These are phyloP conservation scores for Malthinus seriepunctatus DNA, from an alignment of 2,888 invertebrate genomes.

Conservation along the genomic window DNA sequence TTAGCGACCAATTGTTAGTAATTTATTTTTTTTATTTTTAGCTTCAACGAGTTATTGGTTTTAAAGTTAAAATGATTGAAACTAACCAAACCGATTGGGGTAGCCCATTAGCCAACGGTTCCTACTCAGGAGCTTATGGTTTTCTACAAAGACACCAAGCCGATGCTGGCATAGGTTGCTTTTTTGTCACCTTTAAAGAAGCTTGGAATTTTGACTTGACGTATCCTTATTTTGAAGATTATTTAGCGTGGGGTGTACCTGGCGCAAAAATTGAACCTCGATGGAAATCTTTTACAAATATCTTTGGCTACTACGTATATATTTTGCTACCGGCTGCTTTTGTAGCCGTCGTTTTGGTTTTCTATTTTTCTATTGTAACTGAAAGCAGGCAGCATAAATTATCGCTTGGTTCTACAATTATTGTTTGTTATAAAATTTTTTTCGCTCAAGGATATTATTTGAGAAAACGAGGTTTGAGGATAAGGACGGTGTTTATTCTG, in stretches of 20 bases:
- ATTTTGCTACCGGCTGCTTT: no score
- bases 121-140: conserved; percentile 6
- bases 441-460: no score
- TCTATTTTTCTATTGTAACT: no score
- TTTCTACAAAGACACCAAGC: conserved; percentile 4
- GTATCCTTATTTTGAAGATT: conserved; percentile 20
- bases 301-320: neutral
- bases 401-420: no score
- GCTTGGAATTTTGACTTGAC: conserved; percentile 17
- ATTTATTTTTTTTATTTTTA: neutral
- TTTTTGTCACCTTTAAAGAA: conserved; percentile 2
- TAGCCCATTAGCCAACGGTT: neutral
- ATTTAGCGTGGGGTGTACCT: conserved; percentile 13
- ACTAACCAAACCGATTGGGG: conserved; percentile 7
- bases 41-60: neutral
- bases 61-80: neutral
- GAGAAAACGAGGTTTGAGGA: no score
- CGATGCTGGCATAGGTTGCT: conserved; percentile 15
- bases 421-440: no score
- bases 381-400: no score
- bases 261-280: conserved; percentile 1
- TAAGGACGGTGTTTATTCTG: neutral
- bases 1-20: neutral
- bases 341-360: no score
- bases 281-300: conserved; percentile 12